Base-by-base conservation (phyloP, 2,797 vertebrate genomes). In the Cryptoblepharus egeriae region DNA sequence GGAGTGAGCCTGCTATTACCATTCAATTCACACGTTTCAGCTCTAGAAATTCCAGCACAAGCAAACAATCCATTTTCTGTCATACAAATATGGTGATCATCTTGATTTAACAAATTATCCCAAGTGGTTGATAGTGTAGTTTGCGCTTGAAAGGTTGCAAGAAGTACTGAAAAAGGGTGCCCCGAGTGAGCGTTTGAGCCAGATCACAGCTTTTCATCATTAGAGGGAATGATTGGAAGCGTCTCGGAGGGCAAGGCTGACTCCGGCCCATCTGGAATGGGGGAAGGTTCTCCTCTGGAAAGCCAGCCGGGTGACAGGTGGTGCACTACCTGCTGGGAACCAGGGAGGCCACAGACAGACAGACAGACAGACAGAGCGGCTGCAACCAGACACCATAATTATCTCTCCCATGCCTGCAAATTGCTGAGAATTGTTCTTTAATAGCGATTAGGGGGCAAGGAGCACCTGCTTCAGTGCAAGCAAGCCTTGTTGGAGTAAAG, bases 1-100 rank as follows among this genome's bases (percentile, higher is more conserved):
- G 82, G 71, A 81, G 87, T 80, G 74, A 78, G 76, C 30, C 87
- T 77, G 81, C 73, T 84, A 73, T 92, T 88, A 89, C 89, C 85
- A 87, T 77, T 60, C 89, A 90, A 87, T 91, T 75, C 76, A 79
- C 49, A 68, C 30, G 52, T 52, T 79, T 75, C 64, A 83, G 76
- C 83, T 37, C 16, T 83, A 72, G n/a, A n/a, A n/a, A n/a, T n/a
- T n/a, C n/a, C n/a, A n/a, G 30, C 84, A 61, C 9, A 42, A 37
- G 72, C 1, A 49, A 81, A 77, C 71, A 57, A 70, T 16, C 77
- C 67, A 77, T 37, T n/a, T 15, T 32, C 79, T 77, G 68, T 68
- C 55, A 2, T 67, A n/a, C 55, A 64, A 80, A 65, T 86, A 71
- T 71, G 30, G 58, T 26, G 35, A 61, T 63, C 79, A 87, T 77